A percentile compares a stretch with the other conserved stretches of the same genome.
Evolutionary conservation across 1,140 invertebrate species (phyloP).

Genomic region (Potamilus streckersoni): DNA sequence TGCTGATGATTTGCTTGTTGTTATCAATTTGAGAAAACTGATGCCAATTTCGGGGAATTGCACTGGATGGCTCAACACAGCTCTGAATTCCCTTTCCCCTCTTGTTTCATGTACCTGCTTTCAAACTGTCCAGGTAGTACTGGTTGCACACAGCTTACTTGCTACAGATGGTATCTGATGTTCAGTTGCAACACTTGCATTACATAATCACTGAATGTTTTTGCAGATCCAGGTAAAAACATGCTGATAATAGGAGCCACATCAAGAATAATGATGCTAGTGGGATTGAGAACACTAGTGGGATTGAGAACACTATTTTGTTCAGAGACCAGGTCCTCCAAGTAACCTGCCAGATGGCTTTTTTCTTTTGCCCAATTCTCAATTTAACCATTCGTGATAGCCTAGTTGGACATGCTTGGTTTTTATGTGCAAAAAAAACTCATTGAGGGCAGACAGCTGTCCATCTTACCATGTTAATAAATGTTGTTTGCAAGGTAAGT

Average conservation of each 20-base stretch:
- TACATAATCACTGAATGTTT: slow-evolving; percentile 3
- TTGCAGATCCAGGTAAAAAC: neutral
- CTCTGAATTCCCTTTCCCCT: slow-evolving; percentile 1
- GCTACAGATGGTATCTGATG: slow-evolving; percentile 2
- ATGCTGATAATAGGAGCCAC: slow-evolving; percentile 3
- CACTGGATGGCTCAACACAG: slow-evolving; percentile 1
- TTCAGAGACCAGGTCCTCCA: no score
- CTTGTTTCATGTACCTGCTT: neutral
- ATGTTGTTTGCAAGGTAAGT: no score
- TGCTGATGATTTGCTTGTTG: neutral
- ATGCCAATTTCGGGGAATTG: slow-evolving; percentile 20
- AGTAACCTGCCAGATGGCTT: no score
- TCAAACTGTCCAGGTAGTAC: slow-evolving; percentile 16
- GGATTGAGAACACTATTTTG: no score
- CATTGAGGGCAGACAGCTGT: no score
- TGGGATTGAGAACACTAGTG: no score
- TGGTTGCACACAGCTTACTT: slow-evolving; percentile 12
- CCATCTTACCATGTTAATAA: no score
- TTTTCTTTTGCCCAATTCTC: no score
- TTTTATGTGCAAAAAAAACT: no score
- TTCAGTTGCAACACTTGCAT: slow-evolving; percentile 5
- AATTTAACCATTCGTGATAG: no score
- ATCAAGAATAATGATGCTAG: neutral
- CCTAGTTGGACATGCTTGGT: no score
- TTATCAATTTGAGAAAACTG: slow-evolving; percentile 5